These are phyloP conservation scores for Tachypleus tridentatus DNA, from an alignment of 1,140 invertebrate genomes.

Conservation along the genomic window DNA sequence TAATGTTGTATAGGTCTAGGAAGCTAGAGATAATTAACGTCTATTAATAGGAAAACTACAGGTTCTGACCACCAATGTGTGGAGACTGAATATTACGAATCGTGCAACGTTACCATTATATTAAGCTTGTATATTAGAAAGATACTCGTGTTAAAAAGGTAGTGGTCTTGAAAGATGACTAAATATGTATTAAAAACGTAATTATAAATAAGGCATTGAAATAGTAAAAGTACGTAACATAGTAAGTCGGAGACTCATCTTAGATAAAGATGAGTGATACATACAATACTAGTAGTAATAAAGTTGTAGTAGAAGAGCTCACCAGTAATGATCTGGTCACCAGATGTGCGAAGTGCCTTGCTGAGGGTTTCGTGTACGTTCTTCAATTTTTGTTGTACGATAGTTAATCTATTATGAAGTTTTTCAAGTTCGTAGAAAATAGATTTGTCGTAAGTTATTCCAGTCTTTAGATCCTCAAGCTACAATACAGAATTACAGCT, in stretches of 20 bases:
- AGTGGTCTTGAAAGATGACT: too few species aligned
- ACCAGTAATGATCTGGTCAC: conserved; percentile 14
- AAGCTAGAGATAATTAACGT: too few species aligned
- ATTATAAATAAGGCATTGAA: background rate
- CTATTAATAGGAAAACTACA: too few species aligned
- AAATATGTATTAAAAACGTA: too few species aligned
- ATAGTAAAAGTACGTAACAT: background rate
- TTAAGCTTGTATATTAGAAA: too few species aligned
- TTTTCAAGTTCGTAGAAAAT: conserved; percentile 8
- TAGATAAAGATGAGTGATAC: background rate
- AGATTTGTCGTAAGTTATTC: conserved; percentile 6
- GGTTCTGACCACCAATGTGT: too few species aligned
- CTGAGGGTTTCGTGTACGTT: conserved; percentile 5
- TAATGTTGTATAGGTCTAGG: too few species aligned
- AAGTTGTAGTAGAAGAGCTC: background rate
- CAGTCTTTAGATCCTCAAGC: conserved; percentile 6
- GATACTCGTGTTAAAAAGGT: too few species aligned
- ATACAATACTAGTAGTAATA: background rate
- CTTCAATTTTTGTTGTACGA: background rate
- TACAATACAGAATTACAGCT: background rate
- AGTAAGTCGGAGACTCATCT: background rate
- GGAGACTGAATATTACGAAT: too few species aligned
- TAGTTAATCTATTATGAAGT: conserved; percentile 6
- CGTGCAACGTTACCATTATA: too few species aligned
- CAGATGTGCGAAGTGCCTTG: conserved; percentile 5